phyloP scores from a whole-genome alignment of 2,888 invertebrate genomes.

The Tenthredo notha region DNA sequence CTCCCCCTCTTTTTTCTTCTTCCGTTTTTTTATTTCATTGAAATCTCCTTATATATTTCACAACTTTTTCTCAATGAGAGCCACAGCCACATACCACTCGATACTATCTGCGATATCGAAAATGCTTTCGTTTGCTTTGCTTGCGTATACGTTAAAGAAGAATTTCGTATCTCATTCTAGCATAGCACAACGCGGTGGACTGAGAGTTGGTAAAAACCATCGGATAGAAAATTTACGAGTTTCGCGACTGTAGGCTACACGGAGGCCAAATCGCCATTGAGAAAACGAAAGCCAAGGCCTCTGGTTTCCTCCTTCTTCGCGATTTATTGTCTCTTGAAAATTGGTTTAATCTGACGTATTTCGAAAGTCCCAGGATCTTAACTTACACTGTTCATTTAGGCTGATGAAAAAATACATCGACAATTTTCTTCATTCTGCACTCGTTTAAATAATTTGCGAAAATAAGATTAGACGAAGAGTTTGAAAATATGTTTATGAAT shows the following conservation, averaged over 20 bases:
- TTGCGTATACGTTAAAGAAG: background rate
- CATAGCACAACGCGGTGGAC: background rate
- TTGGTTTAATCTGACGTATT: slow-evolving; percentile 65
- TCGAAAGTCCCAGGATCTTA: slow-evolving; percentile 56
- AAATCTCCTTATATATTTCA: background rate
- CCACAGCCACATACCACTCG: background rate
- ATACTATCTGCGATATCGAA: background rate
- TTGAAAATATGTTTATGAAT: background rate
- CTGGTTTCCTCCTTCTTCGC: background rate
- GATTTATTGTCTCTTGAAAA: slow-evolving; percentile 59
- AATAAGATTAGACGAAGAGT: too few species aligned
- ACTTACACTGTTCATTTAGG: background rate
- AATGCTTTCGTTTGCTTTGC: slow-evolving; percentile 35
- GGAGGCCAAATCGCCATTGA: slow-evolving; percentile 27
- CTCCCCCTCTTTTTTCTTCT: background rate
- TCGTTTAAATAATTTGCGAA: background rate
- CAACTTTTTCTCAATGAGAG: background rate
- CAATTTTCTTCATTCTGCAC: background rate
- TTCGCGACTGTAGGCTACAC: slow-evolving; percentile 26
- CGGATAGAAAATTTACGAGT: slow-evolving; percentile 57
- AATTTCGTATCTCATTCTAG: background rate
- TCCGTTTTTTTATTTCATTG: background rate
- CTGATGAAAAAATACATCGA: background rate
- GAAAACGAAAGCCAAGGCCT: slow-evolving; percentile 14
- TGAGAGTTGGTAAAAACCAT: background rate